Evolutionary conservation across 2,113 vertebrate species (phyloP), one percentile per base, ranked within the genome.

Genomic region (Ctenodactylus gundi): DNA sequence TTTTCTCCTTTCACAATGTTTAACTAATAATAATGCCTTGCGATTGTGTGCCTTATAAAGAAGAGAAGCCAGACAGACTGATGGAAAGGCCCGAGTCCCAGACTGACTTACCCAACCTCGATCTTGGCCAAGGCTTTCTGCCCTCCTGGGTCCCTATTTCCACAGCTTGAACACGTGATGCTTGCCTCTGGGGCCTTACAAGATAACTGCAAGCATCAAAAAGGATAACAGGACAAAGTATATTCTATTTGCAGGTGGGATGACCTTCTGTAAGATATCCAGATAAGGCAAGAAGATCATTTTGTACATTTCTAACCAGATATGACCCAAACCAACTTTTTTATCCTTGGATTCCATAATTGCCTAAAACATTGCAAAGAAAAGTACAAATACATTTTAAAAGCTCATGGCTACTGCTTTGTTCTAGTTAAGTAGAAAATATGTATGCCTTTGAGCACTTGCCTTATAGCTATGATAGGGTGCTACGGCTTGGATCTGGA

Each of bases 341-440:
- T 91, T 60, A 90, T 85, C 73, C 68, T 34, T 49, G 27, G 27
- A 41, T 95, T 95, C 53, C 91, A 23, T 41, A 90, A 82, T 93
- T 82, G 78, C 89, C 93, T 91, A 94, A 85, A 88, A 90, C 55
- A 84, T 78, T 70, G 57, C 39, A 72, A 91, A 77, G 62, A 76
- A n/a, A n/a, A 85, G 20, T 31, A 83, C 62, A 65, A 91, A 77
- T 46, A n/a, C 55, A 70, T 27, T 77, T 87, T 82, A 88, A 84
- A 70, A 36, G 58, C 46, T 80, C 78, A 29, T 76, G 78, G 57
- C 44, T 31, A 62, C 84, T 53, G 78, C 62, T 93, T 15, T 39
- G 78, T 84, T 86, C 80, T 72, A 87, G 6, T 89, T 65, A 95
- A 72, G 64, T 73, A 84, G 86, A 94, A 90, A 90, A 27, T 49